Evolutionary conservation across 2,113 vertebrate species (phyloP), one percentile per base, ranked within the genome.

Genomic region (Diphyllodes magnificus): DNA sequence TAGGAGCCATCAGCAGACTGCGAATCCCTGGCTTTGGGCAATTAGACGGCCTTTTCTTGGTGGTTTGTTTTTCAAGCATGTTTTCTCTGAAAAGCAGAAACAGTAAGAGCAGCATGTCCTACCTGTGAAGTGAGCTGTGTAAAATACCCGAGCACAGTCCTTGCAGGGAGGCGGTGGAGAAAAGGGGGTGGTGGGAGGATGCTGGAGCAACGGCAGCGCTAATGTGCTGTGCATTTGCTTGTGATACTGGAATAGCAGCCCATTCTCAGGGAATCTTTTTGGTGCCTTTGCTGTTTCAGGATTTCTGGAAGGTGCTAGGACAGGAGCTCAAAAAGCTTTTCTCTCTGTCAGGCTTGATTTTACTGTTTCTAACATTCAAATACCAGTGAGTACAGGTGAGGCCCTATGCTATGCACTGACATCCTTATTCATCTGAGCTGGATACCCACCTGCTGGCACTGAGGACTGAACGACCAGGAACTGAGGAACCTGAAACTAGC

Each of bases 51-150:
- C 20, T 70, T 90, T 90, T 91, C 49, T 61, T 64, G 69, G n/a
- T 76, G 53, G 10, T 68, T 91, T 79, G 28, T 37, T 92, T 93
- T 81, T 50, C 76, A 80, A 68, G 61, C 53, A 9, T 25, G 31
- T 85, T 72, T 82, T 93, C 44, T 79, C 64, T 69, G 42, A 92
- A 88, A 92, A 78, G 68, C 76, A 90, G 21, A 69, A 92, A n/a
- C 40, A 83, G 49, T 70, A 39, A 45, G 44, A 86, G 71, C 56
- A 86, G 59, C 8, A 8, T 63, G 86, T 60, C 86, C 86, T 90
- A 86, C 72, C 95, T 90, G 82, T 93, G 92, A 96, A 86, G 72
- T 88, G 88, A 90, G 71, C 72, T 93, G 88, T 93, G 90, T 78
- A 78, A 93, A 93, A 95, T 90, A 70, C 15, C 19, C 69, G 40